These are phyloP conservation scores for Nematostella vectensis DNA, from an alignment of 92 coral and sea anemone genomes.

Conservation along the genomic window DNA sequence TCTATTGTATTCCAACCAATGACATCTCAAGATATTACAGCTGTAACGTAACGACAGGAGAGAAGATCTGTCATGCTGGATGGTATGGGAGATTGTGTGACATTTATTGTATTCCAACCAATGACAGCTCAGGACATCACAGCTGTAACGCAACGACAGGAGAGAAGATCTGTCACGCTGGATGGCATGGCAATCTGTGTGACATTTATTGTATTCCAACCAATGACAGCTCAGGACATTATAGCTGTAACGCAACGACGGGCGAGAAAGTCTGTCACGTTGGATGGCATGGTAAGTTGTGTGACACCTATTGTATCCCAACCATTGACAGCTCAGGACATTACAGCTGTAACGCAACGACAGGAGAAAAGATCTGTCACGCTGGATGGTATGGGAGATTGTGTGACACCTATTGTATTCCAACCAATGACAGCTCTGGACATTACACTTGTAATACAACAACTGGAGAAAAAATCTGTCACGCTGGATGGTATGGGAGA, in stretches of 20 bases:
- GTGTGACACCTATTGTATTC: constrained; percentile 28
- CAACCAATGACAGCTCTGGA: constrained; percentile 41
- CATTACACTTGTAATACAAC: constrained; percentile 45
- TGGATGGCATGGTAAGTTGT: constrained; percentile 45
- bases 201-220: constrained; percentile 23
- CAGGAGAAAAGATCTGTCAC: constrained; percentile 40
- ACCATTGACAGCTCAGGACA: constrained; percentile 31
- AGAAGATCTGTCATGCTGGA: constrained; percentile 8
- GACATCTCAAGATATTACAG: constrained; percentile 14
- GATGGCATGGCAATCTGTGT: constrained; percentile 50
- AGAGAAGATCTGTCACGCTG: constrained; percentile 28
- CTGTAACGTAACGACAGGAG: constrained; percentile 23
- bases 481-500: constrained; percentile 27
- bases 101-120: constrained; percentile 28
- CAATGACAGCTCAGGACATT: constrained; percentile 49
- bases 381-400: constrained; percentile 55
- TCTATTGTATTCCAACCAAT: constrained; percentile 2
- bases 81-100: constrained; percentile 61
- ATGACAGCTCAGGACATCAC: constrained; percentile 54
- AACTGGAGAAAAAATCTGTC: constrained; percentile 48
- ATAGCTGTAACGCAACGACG: constrained; percentile 31
- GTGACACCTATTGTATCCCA: constrained; percentile 34
- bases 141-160: constrained; percentile 48
- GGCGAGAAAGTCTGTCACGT: constrained; percentile 30
- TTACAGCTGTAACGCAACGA: constrained; percentile 38